Evolutionary conservation across 2,888 invertebrate species (phyloP).

Genomic region (Hermodice carunculata): DNA sequence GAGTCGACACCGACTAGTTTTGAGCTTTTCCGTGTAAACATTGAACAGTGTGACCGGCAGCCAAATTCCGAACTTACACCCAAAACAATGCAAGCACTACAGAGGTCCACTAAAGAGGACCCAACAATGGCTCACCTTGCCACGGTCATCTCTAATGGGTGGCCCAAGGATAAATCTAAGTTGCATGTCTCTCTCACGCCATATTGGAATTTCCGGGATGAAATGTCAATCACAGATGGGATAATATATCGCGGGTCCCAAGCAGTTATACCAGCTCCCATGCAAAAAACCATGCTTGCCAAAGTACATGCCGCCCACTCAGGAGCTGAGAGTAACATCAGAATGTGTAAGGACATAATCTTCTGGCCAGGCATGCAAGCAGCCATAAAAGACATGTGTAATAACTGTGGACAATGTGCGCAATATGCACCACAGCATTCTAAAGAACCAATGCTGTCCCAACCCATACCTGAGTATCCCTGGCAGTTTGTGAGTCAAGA

Average conservation of each 20-base stretch:
- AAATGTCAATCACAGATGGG: too few relatives aligned
- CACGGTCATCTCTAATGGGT: background rate
- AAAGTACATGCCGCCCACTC: too few relatives aligned
- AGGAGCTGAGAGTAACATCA: too few relatives aligned
- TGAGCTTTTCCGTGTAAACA: background rate
- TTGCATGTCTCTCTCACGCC: too few relatives aligned
- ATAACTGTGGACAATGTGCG: background rate
- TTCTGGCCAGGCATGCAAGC: conserved; percentile 11
- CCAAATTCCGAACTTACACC: background rate
- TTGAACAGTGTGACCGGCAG: background rate
- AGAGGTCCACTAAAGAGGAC: background rate
- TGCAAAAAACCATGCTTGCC: too few relatives aligned
- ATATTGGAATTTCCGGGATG: too few relatives aligned
- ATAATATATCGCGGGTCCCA: too few relatives aligned
- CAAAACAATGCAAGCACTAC: background rate
- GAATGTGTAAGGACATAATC: conserved; percentile 1
- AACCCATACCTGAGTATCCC: background rate
- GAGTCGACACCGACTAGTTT: background rate
- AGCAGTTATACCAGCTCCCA: too few relatives aligned
- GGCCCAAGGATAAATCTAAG: background rate
- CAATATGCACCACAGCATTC: background rate
- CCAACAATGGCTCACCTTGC: background rate
- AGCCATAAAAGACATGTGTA: conserved; percentile 9
- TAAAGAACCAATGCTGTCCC: conserved; percentile 11
- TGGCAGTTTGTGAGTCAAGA: conserved; percentile 11